These are phyloP conservation scores for Caenorhabditis doughertyi DNA, from an alignment of 2,888 invertebrate genomes.

Conservation along the genomic window DNA sequence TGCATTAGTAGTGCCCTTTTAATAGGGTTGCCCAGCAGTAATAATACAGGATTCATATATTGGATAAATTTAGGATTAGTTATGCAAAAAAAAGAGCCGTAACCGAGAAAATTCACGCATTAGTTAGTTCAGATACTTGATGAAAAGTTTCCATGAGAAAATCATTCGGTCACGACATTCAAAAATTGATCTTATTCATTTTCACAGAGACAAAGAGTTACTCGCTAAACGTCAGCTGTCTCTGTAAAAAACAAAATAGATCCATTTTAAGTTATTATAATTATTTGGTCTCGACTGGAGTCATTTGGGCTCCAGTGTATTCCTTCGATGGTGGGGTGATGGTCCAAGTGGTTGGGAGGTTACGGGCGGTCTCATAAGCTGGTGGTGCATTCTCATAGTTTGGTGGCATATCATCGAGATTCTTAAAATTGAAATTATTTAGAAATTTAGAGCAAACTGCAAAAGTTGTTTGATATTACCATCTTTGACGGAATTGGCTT, in stretches of 20 bases:
- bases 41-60: no score
- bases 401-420: constrained; percentile 45
- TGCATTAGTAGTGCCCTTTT: no score
- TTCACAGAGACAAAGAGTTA: background rate
- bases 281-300: constrained; percentile 54
- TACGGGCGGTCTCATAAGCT: constrained; percentile 31
- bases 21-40: no score
- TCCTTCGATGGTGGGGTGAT: constrained; percentile 28
- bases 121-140: no score
- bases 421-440: constrained; percentile 18
- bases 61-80: no score
- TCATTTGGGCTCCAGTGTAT: constrained; percentile 45
- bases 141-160: no score
- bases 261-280: no score
- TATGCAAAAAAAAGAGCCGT: no score
- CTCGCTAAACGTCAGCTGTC: background rate
- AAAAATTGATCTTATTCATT: background rate
- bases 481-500: constrained; percentile 28
- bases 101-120: no score
- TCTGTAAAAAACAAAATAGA: background rate
- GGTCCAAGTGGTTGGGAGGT: constrained; percentile 41
- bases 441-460: no score
- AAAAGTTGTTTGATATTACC: background rate
- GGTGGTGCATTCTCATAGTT: constrained; percentile 45
- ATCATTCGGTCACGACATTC: background rate